Conservation (phyloP, 2,888 invertebrate species). For the Hecatera dysodea region DNA sequence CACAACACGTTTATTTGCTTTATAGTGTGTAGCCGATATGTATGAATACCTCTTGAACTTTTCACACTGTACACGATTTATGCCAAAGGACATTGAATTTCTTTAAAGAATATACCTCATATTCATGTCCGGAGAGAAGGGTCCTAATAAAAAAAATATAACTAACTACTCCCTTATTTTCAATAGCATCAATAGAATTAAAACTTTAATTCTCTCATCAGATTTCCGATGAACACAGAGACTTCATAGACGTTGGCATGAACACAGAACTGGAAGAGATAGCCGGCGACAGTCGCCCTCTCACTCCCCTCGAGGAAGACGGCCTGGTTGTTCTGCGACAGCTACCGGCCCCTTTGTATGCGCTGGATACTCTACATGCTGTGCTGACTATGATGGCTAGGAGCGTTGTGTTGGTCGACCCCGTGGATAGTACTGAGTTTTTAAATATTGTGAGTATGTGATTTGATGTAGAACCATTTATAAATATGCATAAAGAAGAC, state of each 20-base stretch:
- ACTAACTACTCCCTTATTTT: background rate
- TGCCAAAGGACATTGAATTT: no score
- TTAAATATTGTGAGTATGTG: slow-evolving; percentile 77
- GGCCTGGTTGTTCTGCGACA: slow-evolving; percentile 79
- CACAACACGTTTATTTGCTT: no score
- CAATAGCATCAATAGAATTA: background rate
- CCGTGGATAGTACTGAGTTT: slow-evolving; percentile 70
- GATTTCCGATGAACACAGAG: slow-evolving; percentile 75
- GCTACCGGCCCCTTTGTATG: slow-evolving; percentile 84
- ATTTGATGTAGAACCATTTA: background rate
- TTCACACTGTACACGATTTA: no score
- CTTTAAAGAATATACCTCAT: no score
- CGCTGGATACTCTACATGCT: slow-evolving; percentile 79
- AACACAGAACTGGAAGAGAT: slow-evolving; percentile 80
- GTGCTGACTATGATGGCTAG: slow-evolving; percentile 80
- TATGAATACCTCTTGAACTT: no score
- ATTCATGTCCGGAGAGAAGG: no score
- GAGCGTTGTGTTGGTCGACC: slow-evolving; percentile 73
- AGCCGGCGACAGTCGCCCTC: slow-evolving; percentile 65
- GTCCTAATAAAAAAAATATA: no score
- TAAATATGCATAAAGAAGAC: slow-evolving; percentile 70
- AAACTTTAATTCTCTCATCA: slow-evolving; percentile 52
- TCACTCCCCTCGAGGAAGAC: slow-evolving; percentile 71
- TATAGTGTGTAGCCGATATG: no score
- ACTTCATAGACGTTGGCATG: slow-evolving; percentile 72